phyloP scores from a whole-genome alignment of 2,888 invertebrate genomes.

The Leucozona laternaria region DNA sequence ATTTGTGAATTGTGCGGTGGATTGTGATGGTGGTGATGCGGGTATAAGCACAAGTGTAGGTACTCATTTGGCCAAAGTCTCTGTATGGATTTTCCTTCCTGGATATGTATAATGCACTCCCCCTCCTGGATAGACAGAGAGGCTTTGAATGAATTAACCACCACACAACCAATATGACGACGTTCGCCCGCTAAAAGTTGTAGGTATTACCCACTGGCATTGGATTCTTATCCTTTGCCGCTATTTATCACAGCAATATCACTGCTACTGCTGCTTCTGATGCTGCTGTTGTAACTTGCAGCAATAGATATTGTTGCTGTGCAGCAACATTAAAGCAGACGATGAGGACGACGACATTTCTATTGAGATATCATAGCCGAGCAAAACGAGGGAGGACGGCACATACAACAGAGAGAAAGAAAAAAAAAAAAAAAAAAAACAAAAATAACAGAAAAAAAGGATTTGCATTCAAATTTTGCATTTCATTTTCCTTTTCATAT shows the following conservation, averaged over 20 bases:
- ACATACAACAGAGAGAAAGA: neutral
- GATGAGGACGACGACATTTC: slow-evolving; percentile 48
- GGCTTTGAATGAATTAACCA: slow-evolving; percentile 45
- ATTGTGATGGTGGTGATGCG: slow-evolving; percentile 4
- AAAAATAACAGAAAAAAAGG: slow-evolving; percentile 10
- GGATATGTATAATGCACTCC: slow-evolving; percentile 5
- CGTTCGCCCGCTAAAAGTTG: neutral
- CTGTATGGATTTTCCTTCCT: slow-evolving; percentile 1
- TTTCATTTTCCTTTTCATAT: slow-evolving; percentile 67
- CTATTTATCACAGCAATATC: slow-evolving; percentile 28
- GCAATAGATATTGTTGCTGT: slow-evolving; percentile 35
- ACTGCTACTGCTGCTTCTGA: slow-evolving; percentile 3
- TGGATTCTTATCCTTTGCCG: slow-evolving; percentile 48
- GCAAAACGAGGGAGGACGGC: neutral
- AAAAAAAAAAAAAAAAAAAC: neutral
- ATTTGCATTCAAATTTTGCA: slow-evolving; percentile 62
- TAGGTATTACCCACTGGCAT: slow-evolving; percentile 25
- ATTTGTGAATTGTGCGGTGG: slow-evolving; percentile 30
- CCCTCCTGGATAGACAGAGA: neutral
- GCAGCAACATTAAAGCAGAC: slow-evolving; percentile 29
- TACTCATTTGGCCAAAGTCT: slow-evolving; percentile 39
- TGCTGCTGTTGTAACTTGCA: slow-evolving; percentile 16
- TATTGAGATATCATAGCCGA: slow-evolving; percentile 35
- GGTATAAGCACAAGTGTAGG: slow-evolving; percentile 30
- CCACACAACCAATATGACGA: slow-evolving; percentile 5